A percentile compares a stretch with the other conserved stretches of the same genome.
phyloP scores from a whole-genome alignment of 2,113 vertebrate genomes.

The Tupaia tana region DNA sequence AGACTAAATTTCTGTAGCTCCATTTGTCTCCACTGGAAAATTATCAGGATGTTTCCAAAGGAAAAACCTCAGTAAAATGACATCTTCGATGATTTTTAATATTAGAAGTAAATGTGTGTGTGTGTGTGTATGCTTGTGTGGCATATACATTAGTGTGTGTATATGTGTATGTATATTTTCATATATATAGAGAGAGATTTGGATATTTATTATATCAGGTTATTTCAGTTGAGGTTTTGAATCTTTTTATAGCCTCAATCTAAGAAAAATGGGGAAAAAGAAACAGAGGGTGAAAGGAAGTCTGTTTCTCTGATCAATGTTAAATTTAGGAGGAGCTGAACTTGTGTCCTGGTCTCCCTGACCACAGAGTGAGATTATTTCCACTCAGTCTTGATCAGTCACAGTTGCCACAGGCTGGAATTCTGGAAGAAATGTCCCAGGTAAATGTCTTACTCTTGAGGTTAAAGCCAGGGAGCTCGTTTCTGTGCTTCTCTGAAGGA shows the following conservation, averaged over 20 bases:
- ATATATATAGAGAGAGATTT: background rate
- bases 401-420: slow-evolving; percentile 4
- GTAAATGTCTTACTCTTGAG: background rate
- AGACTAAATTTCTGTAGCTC: background rate
- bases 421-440: background rate
- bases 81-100: background rate
- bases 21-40: background rate
- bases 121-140: background rate
- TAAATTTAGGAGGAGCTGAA: background rate
- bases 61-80: background rate
- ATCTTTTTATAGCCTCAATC: background rate
- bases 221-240: background rate
- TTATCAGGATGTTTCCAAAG: background rate
- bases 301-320: background rate
- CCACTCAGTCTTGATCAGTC: background rate
- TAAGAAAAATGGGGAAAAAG: background rate
- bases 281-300: background rate
- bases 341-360: background rate
- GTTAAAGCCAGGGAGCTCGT: background rate
- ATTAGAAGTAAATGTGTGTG: background rate
- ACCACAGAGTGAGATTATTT: background rate
- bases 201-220: background rate
- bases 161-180: background rate
- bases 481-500: slow-evolving; percentile 11
- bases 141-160: background rate